Evolutionary conservation across 2,888 invertebrate genomes (phyloP).

Genomic region (Rhaphigaster nebulosa): DNA sequence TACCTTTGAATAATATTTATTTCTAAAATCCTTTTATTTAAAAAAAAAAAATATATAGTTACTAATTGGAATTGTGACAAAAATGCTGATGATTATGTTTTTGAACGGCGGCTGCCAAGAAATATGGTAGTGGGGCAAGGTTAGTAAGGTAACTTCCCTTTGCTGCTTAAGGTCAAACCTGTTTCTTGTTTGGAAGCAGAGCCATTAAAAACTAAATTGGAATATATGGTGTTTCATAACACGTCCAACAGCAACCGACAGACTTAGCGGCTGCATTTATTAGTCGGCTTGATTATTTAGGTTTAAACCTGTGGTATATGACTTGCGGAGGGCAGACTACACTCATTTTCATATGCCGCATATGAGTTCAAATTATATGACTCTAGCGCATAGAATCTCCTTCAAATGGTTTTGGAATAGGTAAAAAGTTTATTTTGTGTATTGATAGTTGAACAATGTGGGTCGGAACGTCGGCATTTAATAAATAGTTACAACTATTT

Average conservation of each 20-base stretch:
- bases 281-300: neutral
- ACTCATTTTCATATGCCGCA: too few species aligned
- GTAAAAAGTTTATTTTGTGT: too few species aligned
- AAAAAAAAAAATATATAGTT: neutral
- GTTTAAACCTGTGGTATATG: neutral
- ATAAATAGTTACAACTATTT: too few species aligned
- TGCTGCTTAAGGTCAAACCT: neutral
- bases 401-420: too few species aligned
- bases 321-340: too few species aligned
- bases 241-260: neutral
- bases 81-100: neutral
- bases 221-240: neutral
- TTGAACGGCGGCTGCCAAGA: neutral
- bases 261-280: neutral
- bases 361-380: too few species aligned
- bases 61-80: neutral
- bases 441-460: too few species aligned
- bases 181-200: neutral
- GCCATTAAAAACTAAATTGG: neutral
- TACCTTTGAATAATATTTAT: too few species aligned
- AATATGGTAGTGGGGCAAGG: constrained; percentile 6
- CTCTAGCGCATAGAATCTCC: too few species aligned
- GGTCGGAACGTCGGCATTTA: too few species aligned
- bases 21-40: too few species aligned
- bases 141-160: neutral